These are phyloP conservation scores for Muntiacus reevesi DNA, from an alignment of 2,113 vertebrate genomes.

Conservation along the genomic window DNA sequence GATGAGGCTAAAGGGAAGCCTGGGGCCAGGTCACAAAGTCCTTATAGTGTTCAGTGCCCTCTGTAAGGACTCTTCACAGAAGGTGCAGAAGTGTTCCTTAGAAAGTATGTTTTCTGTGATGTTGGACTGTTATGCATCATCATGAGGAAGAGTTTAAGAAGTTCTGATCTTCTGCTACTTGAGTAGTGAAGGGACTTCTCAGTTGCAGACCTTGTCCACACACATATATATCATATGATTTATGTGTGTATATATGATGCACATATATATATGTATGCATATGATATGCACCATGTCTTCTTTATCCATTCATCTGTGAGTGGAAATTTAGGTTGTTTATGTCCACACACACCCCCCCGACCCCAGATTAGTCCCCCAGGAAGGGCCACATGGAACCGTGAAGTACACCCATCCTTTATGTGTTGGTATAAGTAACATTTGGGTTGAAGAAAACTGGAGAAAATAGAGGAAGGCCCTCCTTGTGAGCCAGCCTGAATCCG, in stretches of 20 bases:
- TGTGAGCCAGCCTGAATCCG: background rate
- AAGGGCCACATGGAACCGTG: background rate
- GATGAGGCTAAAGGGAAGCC: background rate
- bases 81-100: background rate
- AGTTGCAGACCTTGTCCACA: background rate
- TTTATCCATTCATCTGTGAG: background rate
- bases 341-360: fast-evolving
- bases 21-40: background rate
- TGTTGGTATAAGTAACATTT: background rate
- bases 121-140: background rate
- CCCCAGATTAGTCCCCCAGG: background rate
- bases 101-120: background rate
- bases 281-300: background rate
- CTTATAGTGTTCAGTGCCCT: background rate
- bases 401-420: background rate
- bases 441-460: background rate
- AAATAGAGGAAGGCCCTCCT: background rate
- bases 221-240: background rate
- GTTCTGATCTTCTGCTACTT: background rate
- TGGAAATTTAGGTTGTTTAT: background rate
- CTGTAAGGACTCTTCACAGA: background rate
- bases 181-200: background rate
- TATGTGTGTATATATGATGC: background rate
- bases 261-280: background rate
- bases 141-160: background rate